phyloP scores from a whole-genome alignment of 2,888 invertebrate species.

The Tenthredo amoena region DNA sequence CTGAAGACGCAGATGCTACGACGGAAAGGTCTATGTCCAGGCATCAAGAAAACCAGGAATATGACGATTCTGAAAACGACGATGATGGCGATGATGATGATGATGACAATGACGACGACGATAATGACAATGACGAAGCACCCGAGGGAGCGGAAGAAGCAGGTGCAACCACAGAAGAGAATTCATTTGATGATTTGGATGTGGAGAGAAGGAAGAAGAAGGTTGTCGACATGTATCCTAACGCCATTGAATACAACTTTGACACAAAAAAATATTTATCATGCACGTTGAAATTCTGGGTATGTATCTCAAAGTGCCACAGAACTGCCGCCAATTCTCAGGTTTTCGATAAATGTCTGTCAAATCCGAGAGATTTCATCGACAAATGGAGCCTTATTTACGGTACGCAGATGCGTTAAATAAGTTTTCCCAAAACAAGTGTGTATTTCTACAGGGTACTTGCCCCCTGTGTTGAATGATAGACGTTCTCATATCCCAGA shows the following conservation, averaged over 20 bases:
- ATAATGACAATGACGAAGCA: conserved; percentile 67
- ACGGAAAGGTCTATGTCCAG: conserved; percentile 70
- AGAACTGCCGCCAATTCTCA: no score
- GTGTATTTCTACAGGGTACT: no score
- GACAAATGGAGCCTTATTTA: no score
- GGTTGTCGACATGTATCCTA: conserved; percentile 77
- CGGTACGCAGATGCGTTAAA: no score
- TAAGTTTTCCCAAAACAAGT: no score
- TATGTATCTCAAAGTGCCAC: conserved; percentile 74
- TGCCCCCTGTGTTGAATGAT: no score
- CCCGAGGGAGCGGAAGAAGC: conserved; percentile 68
- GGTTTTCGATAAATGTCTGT: no score
- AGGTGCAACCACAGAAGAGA: conserved; percentile 79
- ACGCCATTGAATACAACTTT: conserved; percentile 85
- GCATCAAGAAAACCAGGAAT: conserved; percentile 79
- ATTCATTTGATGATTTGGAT: conserved; percentile 71
- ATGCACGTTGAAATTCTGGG: conserved; percentile 90
- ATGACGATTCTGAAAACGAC: conserved; percentile 79
- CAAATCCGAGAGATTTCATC: no score
- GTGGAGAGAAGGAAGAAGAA: conserved; percentile 67
- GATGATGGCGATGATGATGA: conserved; percentile 76
- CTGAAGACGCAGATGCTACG: conserved; percentile 80
- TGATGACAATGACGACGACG: conserved; percentile 69
- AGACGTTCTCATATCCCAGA: no score
- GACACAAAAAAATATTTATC: conserved; percentile 89